Evolutionary conservation across 2,888 invertebrate genomes (phyloP).

Genomic region (Xestia rhomboidea): DNA sequence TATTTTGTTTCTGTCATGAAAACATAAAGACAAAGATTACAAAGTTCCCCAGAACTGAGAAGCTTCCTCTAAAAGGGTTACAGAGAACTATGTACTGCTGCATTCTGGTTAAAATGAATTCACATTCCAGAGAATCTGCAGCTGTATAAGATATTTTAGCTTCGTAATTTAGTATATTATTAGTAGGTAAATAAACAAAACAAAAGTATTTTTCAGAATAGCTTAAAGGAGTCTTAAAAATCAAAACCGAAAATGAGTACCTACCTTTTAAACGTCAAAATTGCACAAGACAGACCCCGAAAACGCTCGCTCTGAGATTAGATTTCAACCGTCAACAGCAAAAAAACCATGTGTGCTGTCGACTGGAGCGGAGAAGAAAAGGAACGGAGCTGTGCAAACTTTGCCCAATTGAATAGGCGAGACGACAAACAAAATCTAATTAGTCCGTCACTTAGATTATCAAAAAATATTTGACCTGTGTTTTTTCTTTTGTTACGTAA

Average conservation of each 20-base stretch:
- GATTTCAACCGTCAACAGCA: not conserved
- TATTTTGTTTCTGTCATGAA: conserved; percentile 36
- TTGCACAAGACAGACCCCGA: not conserved
- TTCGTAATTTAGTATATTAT: not conserved
- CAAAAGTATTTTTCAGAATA: not conserved
- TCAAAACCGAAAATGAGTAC: too few relatives aligned
- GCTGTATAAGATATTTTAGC: not conserved
- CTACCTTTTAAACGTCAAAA: not conserved
- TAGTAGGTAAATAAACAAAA: too few relatives aligned
- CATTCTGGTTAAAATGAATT: conserved; percentile 23
- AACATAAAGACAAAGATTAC: conserved; percentile 29
- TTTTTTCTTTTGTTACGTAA: too few relatives aligned
- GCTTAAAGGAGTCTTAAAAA: not conserved
- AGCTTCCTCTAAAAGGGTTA: conserved; percentile 3
- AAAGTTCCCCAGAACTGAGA: conserved; percentile 6
- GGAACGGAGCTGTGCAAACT: too few relatives aligned
- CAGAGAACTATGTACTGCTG: conserved; percentile 2
- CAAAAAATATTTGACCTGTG: too few relatives aligned
- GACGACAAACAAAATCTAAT: too few relatives aligned
- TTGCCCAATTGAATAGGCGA: too few relatives aligned
- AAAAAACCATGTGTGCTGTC: not conserved
- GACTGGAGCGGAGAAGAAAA: too few relatives aligned
- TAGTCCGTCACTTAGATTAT: too few relatives aligned
- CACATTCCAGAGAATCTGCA: conserved; percentile 5
- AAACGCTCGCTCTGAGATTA: not conserved